These are phyloP conservation scores for Emydoidea blandingii DNA, from an alignment of 2,797 vertebrate species.

Conservation along the genomic window DNA sequence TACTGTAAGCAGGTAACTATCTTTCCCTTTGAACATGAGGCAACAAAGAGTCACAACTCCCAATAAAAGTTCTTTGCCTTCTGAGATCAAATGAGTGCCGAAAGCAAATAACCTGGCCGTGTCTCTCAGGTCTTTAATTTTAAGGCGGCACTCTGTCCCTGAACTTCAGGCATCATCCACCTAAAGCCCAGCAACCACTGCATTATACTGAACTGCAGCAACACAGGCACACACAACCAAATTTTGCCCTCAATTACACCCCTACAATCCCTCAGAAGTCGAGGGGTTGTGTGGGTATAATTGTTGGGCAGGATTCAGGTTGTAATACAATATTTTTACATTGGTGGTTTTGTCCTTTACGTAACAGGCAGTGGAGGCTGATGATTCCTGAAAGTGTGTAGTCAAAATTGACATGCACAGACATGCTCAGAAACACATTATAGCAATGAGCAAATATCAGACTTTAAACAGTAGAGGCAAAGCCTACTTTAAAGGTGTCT, in stretches of 20 bases:
- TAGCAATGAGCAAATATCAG: not conserved
- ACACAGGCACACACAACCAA: not conserved
- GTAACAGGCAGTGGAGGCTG: not conserved
- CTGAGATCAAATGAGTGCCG: not conserved
- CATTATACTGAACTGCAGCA: not conserved
- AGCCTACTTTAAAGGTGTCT: not conserved
- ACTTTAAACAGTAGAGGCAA: not conserved
- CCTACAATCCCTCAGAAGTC: not conserved
- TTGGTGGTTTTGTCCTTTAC: not conserved
- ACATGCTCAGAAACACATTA: not conserved
- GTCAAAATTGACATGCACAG: not conserved
- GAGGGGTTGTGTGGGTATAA: fast-evolving
- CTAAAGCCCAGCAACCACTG: not conserved
- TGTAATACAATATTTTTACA: not conserved
- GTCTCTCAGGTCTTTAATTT: not conserved
- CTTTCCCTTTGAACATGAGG: not conserved
- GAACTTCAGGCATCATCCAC: not conserved
- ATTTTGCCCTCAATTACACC: not conserved
- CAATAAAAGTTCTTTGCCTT: no score
- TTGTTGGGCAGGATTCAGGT: not conserved
- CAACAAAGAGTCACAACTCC: not conserved
- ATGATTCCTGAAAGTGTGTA: not conserved
- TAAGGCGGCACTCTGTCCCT: not conserved
- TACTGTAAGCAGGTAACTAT: not conserved
- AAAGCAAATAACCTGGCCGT: not conserved